phyloP scores from a whole-genome alignment of 2,888 invertebrate species.

The Eupithecia centaureata region DNA sequence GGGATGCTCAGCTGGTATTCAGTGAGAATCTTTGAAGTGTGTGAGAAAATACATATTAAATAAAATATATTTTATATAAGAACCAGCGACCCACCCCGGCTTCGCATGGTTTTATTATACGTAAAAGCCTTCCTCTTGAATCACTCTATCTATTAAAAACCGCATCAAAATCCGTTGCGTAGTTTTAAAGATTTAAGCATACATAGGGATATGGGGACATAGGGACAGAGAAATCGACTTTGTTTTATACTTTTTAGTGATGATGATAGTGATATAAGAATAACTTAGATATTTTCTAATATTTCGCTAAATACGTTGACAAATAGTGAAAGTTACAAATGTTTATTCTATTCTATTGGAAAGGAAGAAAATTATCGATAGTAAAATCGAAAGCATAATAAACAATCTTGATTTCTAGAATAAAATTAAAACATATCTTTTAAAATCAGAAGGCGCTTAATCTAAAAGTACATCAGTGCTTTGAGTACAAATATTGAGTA shows the following conservation, averaged over 20 bases:
- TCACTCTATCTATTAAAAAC: no score
- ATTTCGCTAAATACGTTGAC: background rate
- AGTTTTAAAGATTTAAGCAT: no score
- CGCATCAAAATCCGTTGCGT: no score
- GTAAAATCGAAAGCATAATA: background rate
- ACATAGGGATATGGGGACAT: no score
- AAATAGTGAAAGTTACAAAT: background rate
- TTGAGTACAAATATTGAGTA: slow-evolving; percentile 6
- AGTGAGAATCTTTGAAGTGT: background rate
- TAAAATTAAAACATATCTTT: background rate
- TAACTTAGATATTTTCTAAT: background rate
- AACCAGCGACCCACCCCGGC: no score
- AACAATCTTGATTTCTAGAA: background rate
- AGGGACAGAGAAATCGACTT: no score
- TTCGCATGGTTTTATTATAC: no score
- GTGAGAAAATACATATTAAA: no score
- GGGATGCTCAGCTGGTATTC: background rate
- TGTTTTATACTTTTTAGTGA: no score
- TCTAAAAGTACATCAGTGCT: slow-evolving; percentile 7
- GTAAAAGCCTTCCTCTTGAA: no score
- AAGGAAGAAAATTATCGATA: background rate
- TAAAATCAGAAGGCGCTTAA: slow-evolving; percentile 11
- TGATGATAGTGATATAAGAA: background rate
- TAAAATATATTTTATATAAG: no score
- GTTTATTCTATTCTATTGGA: slow-evolving; percentile 1